Percentiles rank a stretch among this genome's conserved stretches.
Evolutionary conservation across 64 coral and sea anemone genomes (phyloP).

Genomic region (Orbicella faveolata): DNA sequence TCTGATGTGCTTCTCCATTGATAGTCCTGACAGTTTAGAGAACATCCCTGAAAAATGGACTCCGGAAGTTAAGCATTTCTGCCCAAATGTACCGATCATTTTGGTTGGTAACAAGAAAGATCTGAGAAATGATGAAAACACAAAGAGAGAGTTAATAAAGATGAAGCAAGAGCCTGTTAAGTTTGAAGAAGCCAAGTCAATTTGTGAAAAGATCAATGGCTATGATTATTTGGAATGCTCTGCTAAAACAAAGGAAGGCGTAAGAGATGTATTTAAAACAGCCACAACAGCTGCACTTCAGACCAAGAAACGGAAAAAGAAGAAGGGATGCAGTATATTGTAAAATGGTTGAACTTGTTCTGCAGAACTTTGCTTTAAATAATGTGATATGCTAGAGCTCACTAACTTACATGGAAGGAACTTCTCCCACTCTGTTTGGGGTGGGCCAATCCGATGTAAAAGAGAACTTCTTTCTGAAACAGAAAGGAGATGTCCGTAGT

Average conservation of each 20-base stretch:
- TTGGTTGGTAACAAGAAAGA: conserved; percentile 99
- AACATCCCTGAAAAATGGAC: conserved; percentile 98
- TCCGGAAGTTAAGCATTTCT: conserved; percentile 97
- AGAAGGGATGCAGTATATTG: conserved; percentile 27
- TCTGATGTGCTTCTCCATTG: conserved; percentile 97
- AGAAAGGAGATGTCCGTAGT: not conserved
- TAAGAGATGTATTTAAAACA: conserved; percentile 90
- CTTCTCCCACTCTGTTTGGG: not conserved
- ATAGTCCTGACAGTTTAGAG: conserved; percentile 92
- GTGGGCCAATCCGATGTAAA: not conserved
- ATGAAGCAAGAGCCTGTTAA: conserved; percentile 99
- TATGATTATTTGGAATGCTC: conserved; percentile 96
- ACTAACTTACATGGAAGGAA: not conserved
- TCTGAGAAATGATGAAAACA: conserved; percentile 95
- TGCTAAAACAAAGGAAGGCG: conserved; percentile 96
- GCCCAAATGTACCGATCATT: conserved; percentile 98
- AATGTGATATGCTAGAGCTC: not conserved
- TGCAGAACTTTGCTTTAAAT: not conserved
- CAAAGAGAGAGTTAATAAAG: conserved; percentile 90
- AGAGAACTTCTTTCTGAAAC: conserved; percentile 3
- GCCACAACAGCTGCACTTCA: conserved; percentile 82
- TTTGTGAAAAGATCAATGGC: conserved; percentile 85
- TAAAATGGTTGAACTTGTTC: conserved; percentile 38
- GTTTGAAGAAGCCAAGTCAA: conserved; percentile 58
- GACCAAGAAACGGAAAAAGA: conserved; percentile 46